phyloP scores from a whole-genome alignment of 2,888 invertebrate species.

The Neoscelio sp. region DNA sequence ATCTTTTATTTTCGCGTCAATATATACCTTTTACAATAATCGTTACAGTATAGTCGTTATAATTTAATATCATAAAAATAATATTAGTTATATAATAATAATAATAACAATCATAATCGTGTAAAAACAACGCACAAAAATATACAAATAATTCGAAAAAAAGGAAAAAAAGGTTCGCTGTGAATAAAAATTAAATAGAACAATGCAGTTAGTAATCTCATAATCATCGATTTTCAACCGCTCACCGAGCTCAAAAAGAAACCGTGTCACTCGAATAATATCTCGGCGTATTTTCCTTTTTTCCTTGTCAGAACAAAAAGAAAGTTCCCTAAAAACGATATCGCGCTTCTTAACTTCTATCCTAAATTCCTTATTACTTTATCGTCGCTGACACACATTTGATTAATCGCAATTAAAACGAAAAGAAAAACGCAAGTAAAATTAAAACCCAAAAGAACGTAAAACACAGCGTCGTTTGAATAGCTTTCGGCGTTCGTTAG shows the following conservation, averaged over 20 bases:
- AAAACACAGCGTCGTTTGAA: conserved; percentile 63
- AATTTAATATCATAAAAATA: conserved; percentile 64
- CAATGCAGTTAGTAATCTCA: conserved; percentile 59
- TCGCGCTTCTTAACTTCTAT: conserved; percentile 22
- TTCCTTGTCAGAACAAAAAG: conserved; percentile 60
- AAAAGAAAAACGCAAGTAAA: conserved; percentile 56
- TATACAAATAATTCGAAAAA: conserved; percentile 59
- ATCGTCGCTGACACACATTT: conserved; percentile 45
- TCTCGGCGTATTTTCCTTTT: conserved; percentile 39
- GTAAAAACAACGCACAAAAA: conserved; percentile 64
- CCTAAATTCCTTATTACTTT: conserved; percentile 33
- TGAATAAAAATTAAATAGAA: conserved; percentile 19
- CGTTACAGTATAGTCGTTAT: conserved; percentile 56
- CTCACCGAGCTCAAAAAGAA: conserved; percentile 22
- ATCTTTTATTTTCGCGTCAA: conserved; percentile 60
- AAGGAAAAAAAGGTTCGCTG: conserved; percentile 51
- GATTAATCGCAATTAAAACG: conserved; percentile 57
- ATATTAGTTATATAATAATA: conserved; percentile 55
- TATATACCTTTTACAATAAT: conserved; percentile 61
- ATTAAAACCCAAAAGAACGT: conserved; percentile 5
- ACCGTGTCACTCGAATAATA: conserved; percentile 19
- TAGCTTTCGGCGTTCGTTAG: conserved; percentile 67
- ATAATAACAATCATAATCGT: conserved; percentile 60
- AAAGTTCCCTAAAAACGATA: conserved; percentile 40
- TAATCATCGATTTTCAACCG: conserved; percentile 37